Evolutionary conservation across 37 sponge, comb jelly and placozoan species (phyloP).

Genomic region (Theonella swinhoei): DNA sequence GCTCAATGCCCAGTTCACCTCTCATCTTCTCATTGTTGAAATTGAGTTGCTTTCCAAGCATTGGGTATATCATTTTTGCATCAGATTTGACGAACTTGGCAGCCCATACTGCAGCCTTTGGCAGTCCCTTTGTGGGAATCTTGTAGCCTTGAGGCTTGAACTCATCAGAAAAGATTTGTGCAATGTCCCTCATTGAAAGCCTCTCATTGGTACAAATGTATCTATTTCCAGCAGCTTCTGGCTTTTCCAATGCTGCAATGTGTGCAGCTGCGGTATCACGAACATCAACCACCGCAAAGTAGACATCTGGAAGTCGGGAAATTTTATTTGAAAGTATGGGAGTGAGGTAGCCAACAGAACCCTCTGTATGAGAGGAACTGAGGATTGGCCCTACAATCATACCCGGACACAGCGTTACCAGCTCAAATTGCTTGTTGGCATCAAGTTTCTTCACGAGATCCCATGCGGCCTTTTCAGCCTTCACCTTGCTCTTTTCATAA

Average conservation of each 20-base stretch:
- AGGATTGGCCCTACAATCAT: constrained; percentile 81
- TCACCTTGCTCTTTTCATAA: constrained; percentile 83
- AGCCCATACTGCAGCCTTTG: constrained; percentile 58
- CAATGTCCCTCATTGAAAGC: constrained; percentile 58
- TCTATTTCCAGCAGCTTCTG: constrained; percentile 76
- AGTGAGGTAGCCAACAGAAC: constrained; percentile 16
- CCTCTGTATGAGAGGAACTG: constrained; percentile 31
- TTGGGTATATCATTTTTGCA: constrained; percentile 33
- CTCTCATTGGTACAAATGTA: constrained; percentile 18
- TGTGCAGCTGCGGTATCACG: constrained; percentile 90
- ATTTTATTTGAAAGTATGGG: constrained; percentile 50
- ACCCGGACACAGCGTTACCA: constrained; percentile 78
- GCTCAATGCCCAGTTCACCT: constrained; percentile 66
- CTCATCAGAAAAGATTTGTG: constrained; percentile 52
- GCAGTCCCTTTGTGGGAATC: constrained; percentile 17
- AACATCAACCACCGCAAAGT: constrained; percentile 71
- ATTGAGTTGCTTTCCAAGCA: constrained; percentile 25
- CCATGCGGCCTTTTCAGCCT: constrained; percentile 91
- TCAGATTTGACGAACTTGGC: constrained; percentile 31
- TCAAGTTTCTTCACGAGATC: constrained; percentile 59
- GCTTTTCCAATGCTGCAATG: constrained; percentile 79
- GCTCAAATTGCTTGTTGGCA: constrained; percentile 78
- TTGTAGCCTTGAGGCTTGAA: constrained; percentile 85
- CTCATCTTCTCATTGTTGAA: constrained; percentile 67
- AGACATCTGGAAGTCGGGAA: constrained; percentile 61